Evolutionary conservation across 1,140 invertebrate genomes (phyloP).

Genomic region (Muscidifurax raptorellus): DNA sequence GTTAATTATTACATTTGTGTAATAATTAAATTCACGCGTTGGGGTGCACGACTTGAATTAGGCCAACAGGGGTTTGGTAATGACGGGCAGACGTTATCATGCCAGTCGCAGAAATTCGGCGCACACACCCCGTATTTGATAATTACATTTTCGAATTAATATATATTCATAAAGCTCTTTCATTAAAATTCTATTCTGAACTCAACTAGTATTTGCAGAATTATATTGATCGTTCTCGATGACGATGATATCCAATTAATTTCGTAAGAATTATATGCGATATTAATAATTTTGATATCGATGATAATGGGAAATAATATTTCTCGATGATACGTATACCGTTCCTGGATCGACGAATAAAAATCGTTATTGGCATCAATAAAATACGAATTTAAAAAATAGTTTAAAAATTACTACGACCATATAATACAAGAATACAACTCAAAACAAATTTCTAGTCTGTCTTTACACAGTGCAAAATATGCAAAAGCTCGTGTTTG

Average conservation of each 20-base stretch:
- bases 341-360: too few relatives aligned
- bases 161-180: background rate
- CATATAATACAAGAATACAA: too few relatives aligned
- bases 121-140: conserved; percentile 8
- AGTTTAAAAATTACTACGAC: too few relatives aligned
- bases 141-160: conserved; percentile 39
- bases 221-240: background rate
- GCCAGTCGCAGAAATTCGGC: conserved; percentile 42
- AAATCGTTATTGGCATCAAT: too few relatives aligned
- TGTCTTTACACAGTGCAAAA: too few relatives aligned
- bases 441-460: too few relatives aligned
- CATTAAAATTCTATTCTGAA: background rate
- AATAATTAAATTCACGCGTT: conserved; percentile 46
- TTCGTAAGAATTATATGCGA: too few relatives aligned
- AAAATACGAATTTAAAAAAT: too few relatives aligned
- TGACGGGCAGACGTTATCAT: conserved; percentile 42
- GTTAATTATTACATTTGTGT: conserved; percentile 40
- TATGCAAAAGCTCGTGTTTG: too few relatives aligned
- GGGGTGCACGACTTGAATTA: conserved; percentile 35
- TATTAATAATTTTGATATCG: background rate
- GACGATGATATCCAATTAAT: too few relatives aligned
- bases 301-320: too few relatives aligned
- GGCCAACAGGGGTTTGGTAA: conserved; percentile 37
- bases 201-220: background rate
- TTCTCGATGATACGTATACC: too few relatives aligned